Base-by-base conservation (phyloP, 2,113 vertebrate genomes). In the Mormyrus iriodes region DNA sequence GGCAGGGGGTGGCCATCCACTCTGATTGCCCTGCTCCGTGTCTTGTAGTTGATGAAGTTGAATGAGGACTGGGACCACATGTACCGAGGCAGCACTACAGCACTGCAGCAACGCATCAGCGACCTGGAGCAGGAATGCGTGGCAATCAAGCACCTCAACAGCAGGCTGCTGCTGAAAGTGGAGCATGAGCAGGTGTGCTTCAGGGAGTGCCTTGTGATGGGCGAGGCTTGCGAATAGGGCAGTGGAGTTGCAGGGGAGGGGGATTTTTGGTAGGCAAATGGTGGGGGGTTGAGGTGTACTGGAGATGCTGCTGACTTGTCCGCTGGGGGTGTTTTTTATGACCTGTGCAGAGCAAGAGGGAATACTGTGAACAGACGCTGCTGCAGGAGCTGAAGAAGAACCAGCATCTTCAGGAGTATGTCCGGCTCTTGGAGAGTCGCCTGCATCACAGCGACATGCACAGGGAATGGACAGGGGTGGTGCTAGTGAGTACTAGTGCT, bases 61-160 rank as follows among this genome's bases (percentile, higher is more conserved):
- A 97, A 97, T 49, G 95, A 95, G 89, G 96, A 97, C 86, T 97
- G 96, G 96, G 96, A 97, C 90, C 95, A 95, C 83, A 95, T 96
- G 88, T 96, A 97, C 89, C 96, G 93, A 88, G 93, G 92, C 48
- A 93, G 95, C 21, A 96, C 93, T 0, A n/a, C 93, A 89, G 91
- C 91, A 49, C 92, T 97, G n/a, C 95, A 97, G 92, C 95, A 95
- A 84, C 93, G 93, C 8, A 58, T 96, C 69, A 89, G 91, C 9
- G 24, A 90, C 73, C 85, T 96, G 89, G 95, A 96, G 89, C 90
- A 94, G 86, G 95, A 97, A 89, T 94, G 93, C 91, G 79, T 84
- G 0, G 92, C 91, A 82, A 91, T 96, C 65, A 96, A 95, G 91
- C 93, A 96, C 88, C 93, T 96, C 9, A 95, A 95, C 88, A 93